A percentile compares a stretch with the other conserved stretches of the same genome.
Evolutionary conservation across 2,888 invertebrate species (phyloP).

Genomic region (Zele albiditarsus): DNA sequence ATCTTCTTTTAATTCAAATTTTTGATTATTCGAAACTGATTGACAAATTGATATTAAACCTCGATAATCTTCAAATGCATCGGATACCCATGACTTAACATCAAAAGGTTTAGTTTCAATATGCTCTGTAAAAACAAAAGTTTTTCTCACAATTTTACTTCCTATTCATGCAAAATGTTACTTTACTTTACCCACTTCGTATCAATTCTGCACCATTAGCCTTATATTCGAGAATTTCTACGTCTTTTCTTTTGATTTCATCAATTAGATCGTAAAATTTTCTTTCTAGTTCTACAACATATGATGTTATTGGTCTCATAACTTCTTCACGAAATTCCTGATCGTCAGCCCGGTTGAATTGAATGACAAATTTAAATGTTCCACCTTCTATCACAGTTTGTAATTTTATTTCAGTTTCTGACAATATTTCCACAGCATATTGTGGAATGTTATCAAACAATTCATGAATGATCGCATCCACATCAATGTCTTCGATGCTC

Average conservation of each 20-base stretch:
- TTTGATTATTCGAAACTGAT: not conserved
- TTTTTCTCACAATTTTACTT: not conserved
- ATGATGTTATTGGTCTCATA: constrained; percentile 59
- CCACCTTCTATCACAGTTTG: constrained; percentile 56
- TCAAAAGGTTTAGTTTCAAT: constrained; percentile 61
- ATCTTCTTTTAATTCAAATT: not conserved
- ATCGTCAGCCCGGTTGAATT: constrained; percentile 55
- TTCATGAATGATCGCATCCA: constrained; percentile 52
- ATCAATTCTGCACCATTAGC: constrained; percentile 62
- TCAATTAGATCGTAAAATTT: constrained; percentile 58
- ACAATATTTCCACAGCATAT: constrained; percentile 48
- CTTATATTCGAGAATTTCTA: constrained; percentile 67
- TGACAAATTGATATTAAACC: not conserved
- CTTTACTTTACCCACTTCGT: constrained; percentile 57
- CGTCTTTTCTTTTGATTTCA: constrained; percentile 64
- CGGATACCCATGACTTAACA: constrained; percentile 52
- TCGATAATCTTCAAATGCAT: constrained; percentile 1
- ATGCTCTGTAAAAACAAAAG: constrained; percentile 56
- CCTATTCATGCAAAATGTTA: constrained; percentile 1
- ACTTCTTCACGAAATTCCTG: constrained; percentile 59
- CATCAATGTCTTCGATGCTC: constrained; percentile 54
- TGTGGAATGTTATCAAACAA: constrained; percentile 59
- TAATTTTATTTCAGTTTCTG: constrained; percentile 55
- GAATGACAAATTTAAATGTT: constrained; percentile 59
- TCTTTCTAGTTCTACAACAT: constrained; percentile 55